Evolutionary conservation across 2,797 vertebrate genomes (phyloP).

Genomic region (Eulemur rubriventer): DNA sequence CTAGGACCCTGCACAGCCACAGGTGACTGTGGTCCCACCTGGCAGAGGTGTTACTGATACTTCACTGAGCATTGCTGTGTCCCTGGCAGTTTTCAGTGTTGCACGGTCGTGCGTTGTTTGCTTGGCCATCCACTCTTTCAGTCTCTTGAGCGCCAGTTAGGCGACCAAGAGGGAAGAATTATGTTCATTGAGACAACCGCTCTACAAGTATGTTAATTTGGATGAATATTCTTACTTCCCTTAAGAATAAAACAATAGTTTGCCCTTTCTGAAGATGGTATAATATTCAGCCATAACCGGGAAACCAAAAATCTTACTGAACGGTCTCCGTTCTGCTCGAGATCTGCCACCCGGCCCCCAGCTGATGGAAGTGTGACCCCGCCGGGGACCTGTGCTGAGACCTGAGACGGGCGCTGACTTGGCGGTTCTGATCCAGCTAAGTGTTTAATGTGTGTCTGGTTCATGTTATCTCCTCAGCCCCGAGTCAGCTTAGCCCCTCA

Average conservation of each 20-base stretch:
- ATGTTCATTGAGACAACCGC: neutral
- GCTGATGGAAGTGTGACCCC: conserved; percentile 39
- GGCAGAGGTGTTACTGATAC: too few relatives aligned
- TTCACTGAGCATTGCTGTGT: too few relatives aligned
- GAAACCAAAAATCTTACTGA: conserved; percentile 29
- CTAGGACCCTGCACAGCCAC: neutral
- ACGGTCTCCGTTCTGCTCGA: conserved; percentile 31
- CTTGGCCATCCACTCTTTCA: neutral
- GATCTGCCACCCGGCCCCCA: conserved; percentile 48
- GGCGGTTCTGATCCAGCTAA: conserved; percentile 49
- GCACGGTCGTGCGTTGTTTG: neutral
- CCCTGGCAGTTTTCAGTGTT: neutral
- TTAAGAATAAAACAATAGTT: neutral
- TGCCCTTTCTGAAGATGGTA: neutral
- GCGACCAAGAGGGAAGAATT: neutral
- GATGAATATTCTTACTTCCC: neutral
- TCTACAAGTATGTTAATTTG: neutral
- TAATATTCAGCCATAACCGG: neutral
- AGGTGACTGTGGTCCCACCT: rapidly evolving
- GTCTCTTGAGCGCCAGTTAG: neutral
- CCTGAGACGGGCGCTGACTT: conserved; percentile 18
- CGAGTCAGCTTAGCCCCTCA: neutral
- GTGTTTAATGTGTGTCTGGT: conserved; percentile 61
- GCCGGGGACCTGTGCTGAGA: conserved; percentile 63
- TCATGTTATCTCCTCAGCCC: conserved; percentile 60